These are phyloP conservation scores for Drosophila anomelani DNA, from an alignment of 2,888 invertebrate genomes.

Conservation along the genomic window DNA sequence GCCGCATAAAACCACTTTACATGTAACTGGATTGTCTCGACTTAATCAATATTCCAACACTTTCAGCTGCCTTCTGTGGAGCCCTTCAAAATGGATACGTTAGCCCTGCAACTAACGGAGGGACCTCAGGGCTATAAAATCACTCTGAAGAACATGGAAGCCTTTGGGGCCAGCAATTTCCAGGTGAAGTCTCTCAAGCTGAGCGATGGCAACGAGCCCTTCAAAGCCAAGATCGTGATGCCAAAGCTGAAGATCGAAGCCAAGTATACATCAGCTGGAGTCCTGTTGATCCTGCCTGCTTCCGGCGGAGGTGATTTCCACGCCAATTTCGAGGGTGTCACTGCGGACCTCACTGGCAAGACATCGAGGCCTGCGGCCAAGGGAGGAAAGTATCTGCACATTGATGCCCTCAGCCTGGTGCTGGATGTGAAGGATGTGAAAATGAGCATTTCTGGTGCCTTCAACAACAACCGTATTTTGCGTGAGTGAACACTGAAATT, in stretches of 20 bases:
- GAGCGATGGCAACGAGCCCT: conserved; percentile 87
- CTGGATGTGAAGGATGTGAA: conserved; percentile 87
- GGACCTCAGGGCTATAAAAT: conserved; percentile 87
- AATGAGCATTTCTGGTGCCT: conserved; percentile 89
- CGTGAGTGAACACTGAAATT: conserved; percentile 85
- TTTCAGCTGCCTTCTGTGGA: conserved; percentile 87
- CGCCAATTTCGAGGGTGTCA: conserved; percentile 87
- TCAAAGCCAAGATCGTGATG: conserved; percentile 88
- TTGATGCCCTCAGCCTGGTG: conserved; percentile 87
- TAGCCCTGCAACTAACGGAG: conserved; percentile 86
- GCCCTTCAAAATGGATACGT: conserved; percentile 88
- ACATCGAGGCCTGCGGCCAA: conserved; percentile 85
- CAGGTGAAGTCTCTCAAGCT: conserved; percentile 86
- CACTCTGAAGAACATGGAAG: conserved; percentile 86
- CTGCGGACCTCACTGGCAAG: conserved; percentile 87
- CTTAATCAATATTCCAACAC: conserved; percentile 19
- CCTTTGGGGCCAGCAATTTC: conserved; percentile 88
- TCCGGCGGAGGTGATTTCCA: conserved; percentile 90
- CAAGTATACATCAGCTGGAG: conserved; percentile 88
- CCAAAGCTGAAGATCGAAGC: conserved; percentile 88
- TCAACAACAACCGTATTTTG: conserved; percentile 89
- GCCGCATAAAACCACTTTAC: neutral
- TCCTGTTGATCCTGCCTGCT: conserved; percentile 89
- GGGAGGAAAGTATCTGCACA: conserved; percentile 86
- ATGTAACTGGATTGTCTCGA: neutral